Base-by-base conservation (phyloP, 92 coral and sea anemone genomes). In the Paragorgia papillata region DNA sequence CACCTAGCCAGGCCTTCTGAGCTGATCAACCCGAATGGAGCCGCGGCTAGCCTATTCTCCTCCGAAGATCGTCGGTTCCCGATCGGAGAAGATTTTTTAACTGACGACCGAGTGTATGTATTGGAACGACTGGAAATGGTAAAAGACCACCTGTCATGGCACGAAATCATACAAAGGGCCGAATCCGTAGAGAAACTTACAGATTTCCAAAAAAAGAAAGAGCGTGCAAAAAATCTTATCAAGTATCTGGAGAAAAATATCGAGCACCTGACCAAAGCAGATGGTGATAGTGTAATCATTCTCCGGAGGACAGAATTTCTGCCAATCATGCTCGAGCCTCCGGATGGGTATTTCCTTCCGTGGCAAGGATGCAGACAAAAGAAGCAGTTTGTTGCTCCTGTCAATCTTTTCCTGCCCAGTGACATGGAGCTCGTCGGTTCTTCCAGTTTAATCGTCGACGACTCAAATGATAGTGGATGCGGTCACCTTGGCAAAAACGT, bases 51-150 rank as follows among this genome's bases (percentile, higher is more conserved):
- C 19, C 81, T 92, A 56, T 92, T 86, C 62, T 68, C 88, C 57
- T 40, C 66, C 31, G 76, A 80, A 5, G 97, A 92, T 76, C 78
- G 58, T 55, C 80, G 89, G 31, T 84, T 92, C 63, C 97, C 97
- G 15, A 73, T 83, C 62, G 95, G 95, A 25, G 56, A 76, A 28
- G 44, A 86, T 46, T 89, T 84, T 49, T 66, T 54, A 7, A 81
- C 76, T 33, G 58, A 28, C 9, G 73, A 89, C 59, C 91, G 97
- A 4, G 78, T 92, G 46, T 86, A 89, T 7, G 66, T 89, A 74
- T 79, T 92, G 61, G 56, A 76, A 19, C 61, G 66, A 3, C 87
- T 92, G 20, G 97, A 95, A 32, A 89, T 92, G 97, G 63, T 79
- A 15, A 55, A 56, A 39, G 81, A 88, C 60, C n/a, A 69, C 19